Evolutionary conservation across 2,888 invertebrate species (phyloP), one percentile per base, ranked within the genome.

Genomic region (Aphidoletes aphidimyza): DNA sequence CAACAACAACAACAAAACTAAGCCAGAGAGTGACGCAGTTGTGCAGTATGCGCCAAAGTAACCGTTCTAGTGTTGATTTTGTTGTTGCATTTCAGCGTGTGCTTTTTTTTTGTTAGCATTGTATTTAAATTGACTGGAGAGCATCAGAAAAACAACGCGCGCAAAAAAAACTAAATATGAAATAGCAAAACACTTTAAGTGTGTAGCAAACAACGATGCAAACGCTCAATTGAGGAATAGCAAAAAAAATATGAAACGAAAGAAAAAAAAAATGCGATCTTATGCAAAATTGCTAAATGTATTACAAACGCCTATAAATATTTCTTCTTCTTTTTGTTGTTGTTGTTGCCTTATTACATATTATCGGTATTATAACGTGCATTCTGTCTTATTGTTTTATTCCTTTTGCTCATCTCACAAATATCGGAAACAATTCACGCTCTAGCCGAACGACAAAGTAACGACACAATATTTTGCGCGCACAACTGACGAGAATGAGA

Each of bases 241-340:
- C 26, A 36, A 37, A 36, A 19, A 5, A 81, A 37, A 36, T 9
- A 81, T 34, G 37, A 81, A 37, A 37, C 8, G 14, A 39, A 39
- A 83, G n/a, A 22, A 39, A 39, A 83, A 17, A 22, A 83, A 22
- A 83, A 34, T 49, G 42, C 19, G 34, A 84, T 34, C 83, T 30
- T 47, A 49, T 84, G 49, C 83, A 39, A 83, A 45, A 83, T 39
- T 45, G 45, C 45, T 45, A 83, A 30, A 26, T 39, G 30, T 42
- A 30, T 83, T 45, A 26, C 39, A 83, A 39, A 42, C 83, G 83
- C 83, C 42, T 83, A 83, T 83, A 26, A 83, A 83, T 83, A 26
- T 83, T 83, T n/a, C n/a, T n/a, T n/a, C n/a, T n/a, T n/a, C n/a
- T n/a, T n/a, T n/a, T n/a, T n/a, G n/a, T n/a, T n/a, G n/a, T n/a